Percentiles rank a stretch among this genome's conserved stretches.
Conservation (phyloP, 2,797 vertebrate species). For the Triplophysa yarkandensis region DNA sequence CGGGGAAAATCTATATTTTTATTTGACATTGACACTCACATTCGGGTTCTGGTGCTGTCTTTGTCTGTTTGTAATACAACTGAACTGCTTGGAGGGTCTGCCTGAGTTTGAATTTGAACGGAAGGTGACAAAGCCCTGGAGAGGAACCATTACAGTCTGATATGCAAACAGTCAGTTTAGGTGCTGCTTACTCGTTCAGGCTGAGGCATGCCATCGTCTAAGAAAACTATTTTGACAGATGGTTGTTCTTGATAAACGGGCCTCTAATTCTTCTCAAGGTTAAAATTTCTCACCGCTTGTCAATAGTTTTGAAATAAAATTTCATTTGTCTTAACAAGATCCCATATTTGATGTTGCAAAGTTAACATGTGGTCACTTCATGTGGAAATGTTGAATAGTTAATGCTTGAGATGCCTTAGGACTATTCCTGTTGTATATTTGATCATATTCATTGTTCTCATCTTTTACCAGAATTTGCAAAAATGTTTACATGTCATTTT, state of each 20-base stretch:
- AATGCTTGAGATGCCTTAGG: not conserved
- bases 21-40: not conserved
- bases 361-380: constrained; percentile 32
- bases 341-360: constrained; percentile 16
- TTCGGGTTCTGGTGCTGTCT: not conserved
- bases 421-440: not conserved
- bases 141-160: constrained; percentile 52
- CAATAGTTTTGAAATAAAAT: constrained; percentile 49
- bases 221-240: constrained; percentile 65
- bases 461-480: too few species aligned
- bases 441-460: too few species aligned
- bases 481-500: too few species aligned
- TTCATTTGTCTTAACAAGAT: constrained; percentile 38
- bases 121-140: constrained; percentile 33
- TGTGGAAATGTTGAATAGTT: not conserved
- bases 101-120: constrained; percentile 27
- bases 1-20: not conserved
- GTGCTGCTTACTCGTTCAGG: constrained; percentile 53
- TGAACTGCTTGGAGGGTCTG: not conserved
- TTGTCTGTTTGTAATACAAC: not conserved
- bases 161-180: constrained; percentile 47
- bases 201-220: constrained; percentile 54
- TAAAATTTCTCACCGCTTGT: constrained; percentile 58
- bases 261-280: constrained; percentile 47
- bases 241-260: constrained; percentile 62